Evolutionary conservation across 1,140 invertebrate genomes (phyloP).

Genomic region (Melanaphis sacchari): DNA sequence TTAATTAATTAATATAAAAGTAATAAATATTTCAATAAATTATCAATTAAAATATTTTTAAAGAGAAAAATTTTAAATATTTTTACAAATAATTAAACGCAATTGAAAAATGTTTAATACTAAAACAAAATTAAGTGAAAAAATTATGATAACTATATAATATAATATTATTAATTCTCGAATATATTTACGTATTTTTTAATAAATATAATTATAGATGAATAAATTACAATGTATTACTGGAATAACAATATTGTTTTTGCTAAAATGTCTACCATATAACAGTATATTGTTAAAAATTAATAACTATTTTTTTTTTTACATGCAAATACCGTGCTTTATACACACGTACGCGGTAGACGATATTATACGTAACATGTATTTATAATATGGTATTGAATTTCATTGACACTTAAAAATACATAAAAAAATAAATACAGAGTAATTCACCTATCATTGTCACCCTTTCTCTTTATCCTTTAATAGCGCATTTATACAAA

Average conservation of each 20-base stretch:
- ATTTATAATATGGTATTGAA: neutral
- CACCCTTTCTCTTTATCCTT: neutral
- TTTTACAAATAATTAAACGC: neutral
- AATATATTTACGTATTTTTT: neutral
- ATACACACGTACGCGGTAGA: neutral
- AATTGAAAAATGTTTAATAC: neutral
- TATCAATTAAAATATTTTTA: too few relatives aligned
- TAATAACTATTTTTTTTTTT: slow-evolving; percentile 10
- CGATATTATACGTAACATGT: neutral
- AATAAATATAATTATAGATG: too few relatives aligned
- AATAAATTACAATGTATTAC: neutral
- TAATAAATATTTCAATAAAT: neutral
- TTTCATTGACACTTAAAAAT: neutral
- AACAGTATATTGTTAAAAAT: neutral
- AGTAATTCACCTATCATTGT: neutral
- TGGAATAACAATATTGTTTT: neutral
- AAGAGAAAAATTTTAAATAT: neutral
- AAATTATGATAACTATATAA: neutral
- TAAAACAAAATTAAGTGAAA: neutral
- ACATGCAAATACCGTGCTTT: slow-evolving; percentile 26
- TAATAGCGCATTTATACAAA: neutral
- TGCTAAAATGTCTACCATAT: neutral
- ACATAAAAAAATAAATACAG: neutral
- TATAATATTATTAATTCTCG: neutral
- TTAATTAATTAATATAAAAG: neutral